Percentiles rank a stretch among this genome's conserved stretches.
These are phyloP conservation scores for Epizoanthus ramosus DNA, from an alignment of 92 coral and sea anemone species.

Conservation along the genomic window DNA sequence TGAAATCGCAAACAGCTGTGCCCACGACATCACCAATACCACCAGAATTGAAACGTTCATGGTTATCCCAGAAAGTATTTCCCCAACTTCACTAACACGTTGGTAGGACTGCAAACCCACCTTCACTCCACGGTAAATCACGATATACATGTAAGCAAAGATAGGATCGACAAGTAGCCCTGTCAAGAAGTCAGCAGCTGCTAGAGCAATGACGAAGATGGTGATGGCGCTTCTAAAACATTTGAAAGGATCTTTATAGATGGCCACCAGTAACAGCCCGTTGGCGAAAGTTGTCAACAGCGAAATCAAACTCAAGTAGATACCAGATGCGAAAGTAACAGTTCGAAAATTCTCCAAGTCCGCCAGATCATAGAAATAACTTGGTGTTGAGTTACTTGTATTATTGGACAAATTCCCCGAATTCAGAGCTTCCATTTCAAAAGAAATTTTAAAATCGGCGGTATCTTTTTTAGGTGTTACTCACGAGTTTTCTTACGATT, in stretches of 20 bases:
- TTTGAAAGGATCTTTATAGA: slow-evolving; percentile 69
- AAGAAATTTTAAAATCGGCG: background rate
- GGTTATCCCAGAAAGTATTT: slow-evolving; percentile 65
- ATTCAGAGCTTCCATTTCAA: background rate
- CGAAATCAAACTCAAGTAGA: slow-evolving; percentile 59
- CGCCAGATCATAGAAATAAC: background rate
- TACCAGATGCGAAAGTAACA: slow-evolving; percentile 43
- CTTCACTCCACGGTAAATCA: slow-evolving; percentile 39
- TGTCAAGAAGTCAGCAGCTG: slow-evolving; percentile 68
- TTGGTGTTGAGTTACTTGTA: background rate
- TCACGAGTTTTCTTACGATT: too few relatives aligned
- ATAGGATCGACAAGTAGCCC: slow-evolving; percentile 67
- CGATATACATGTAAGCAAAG: slow-evolving; percentile 62
- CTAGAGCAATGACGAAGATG: slow-evolving; percentile 59
- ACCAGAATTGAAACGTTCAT: slow-evolving; percentile 77
- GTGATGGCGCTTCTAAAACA: slow-evolving; percentile 62
- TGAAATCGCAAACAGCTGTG: slow-evolving; percentile 68
- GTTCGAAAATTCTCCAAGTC: background rate
- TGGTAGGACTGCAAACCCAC: slow-evolving; percentile 48
- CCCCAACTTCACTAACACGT: slow-evolving; percentile 49
- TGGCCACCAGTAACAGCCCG: slow-evolving; percentile 61
- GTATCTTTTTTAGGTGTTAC: background rate
- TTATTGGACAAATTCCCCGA: background rate
- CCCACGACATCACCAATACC: slow-evolving; percentile 73
- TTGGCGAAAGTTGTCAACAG: slow-evolving; percentile 58